phyloP scores from a whole-genome alignment of 1,140 invertebrate species.

The Drosophila sproati region DNA sequence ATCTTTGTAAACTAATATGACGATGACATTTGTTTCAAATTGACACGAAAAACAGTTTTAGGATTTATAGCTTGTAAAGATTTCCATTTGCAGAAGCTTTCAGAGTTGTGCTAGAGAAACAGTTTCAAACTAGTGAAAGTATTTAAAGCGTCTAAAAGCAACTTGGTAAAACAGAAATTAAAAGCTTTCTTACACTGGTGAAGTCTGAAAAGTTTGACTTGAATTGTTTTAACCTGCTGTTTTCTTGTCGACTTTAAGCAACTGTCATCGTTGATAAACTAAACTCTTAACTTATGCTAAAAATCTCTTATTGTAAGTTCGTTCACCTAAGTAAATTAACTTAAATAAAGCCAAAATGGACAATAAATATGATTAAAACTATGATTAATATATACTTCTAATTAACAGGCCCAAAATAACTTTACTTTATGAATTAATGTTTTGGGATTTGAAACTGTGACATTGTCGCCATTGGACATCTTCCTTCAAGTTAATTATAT shows the following conservation, averaged over 20 bases:
- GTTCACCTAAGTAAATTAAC: constrained; percentile 56
- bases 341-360: constrained; percentile 8
- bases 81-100: background rate
- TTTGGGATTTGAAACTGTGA: background rate
- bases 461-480: too few species aligned
- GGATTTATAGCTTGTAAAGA: background rate
- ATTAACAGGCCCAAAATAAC: too few species aligned
- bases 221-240: background rate
- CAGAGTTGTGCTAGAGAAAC: background rate
- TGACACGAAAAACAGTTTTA: background rate
- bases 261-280: constrained; percentile 4
- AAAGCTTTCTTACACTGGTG: too few species aligned
- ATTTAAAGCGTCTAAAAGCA: background rate
- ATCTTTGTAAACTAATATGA: background rate
- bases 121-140: background rate
- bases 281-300: constrained; percentile 28
- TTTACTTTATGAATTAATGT: background rate
- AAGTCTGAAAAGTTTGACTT: background rate
- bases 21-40: constrained; percentile 12
- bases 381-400: too few species aligned
- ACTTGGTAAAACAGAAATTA: too few species aligned
- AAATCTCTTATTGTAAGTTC: constrained; percentile 9
- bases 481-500: background rate
- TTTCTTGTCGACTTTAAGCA: background rate
- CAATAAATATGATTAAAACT: constrained; percentile 1